Evolutionary conservation across 2,113 vertebrate genomes (phyloP).

Genomic region (Indicator maculatus): DNA sequence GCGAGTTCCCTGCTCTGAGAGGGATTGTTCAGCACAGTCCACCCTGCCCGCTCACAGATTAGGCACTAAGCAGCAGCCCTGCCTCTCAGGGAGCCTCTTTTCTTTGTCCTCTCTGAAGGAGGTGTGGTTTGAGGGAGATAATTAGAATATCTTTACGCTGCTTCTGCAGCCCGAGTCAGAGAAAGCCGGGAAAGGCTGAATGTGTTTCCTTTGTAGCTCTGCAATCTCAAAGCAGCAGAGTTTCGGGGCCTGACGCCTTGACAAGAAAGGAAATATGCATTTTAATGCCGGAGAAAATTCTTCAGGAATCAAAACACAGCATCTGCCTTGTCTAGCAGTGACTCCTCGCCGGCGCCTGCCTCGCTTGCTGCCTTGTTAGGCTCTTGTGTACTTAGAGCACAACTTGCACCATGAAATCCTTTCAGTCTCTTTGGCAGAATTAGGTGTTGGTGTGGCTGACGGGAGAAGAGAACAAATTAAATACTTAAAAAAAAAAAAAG

Average conservation of each 20-base stretch:
- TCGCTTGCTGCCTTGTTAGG: neutral
- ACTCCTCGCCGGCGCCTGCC: neutral
- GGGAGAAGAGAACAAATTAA: neutral
- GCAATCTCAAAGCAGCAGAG: neutral
- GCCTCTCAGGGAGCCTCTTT: neutral
- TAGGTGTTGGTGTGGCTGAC: neutral
- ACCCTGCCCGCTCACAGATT: neutral
- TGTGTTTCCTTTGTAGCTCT: neutral
- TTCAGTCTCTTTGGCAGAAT: neutral
- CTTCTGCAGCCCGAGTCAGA: neutral
- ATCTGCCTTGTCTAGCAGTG: neutral
- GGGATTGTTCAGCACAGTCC: neutral
- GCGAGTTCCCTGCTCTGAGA: accelerated
- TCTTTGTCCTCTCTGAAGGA: neutral
- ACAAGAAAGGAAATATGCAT: neutral
- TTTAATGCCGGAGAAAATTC: neutral
- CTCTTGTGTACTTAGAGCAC: neutral
- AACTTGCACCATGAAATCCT: neutral
- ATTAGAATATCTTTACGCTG: neutral
- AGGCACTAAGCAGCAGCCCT: neutral
- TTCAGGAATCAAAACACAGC: neutral
- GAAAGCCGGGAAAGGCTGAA: neutral
- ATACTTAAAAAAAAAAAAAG: neutral
- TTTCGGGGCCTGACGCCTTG: neutral
- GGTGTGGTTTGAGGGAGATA: neutral